These are phyloP conservation scores for Pangasianodon gigas DNA, from an alignment of 2,113 vertebrate species.

Conservation along the genomic window DNA sequence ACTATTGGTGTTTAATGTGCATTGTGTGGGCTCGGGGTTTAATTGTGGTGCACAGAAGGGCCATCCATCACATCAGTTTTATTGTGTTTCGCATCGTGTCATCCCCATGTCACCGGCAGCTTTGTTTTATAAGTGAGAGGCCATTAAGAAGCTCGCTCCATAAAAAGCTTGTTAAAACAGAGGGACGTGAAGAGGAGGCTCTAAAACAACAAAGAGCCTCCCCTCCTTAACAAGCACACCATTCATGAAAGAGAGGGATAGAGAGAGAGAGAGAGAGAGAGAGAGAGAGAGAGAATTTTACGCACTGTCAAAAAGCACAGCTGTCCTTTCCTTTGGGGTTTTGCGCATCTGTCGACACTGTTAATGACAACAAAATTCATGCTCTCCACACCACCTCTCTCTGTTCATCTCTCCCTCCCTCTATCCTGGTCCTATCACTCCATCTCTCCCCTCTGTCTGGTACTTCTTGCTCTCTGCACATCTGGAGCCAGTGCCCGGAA, in stretches of 20 bases:
- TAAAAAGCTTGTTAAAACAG: constrained; percentile 80
- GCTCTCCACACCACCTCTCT: constrained; percentile 72
- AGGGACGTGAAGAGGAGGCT: constrained; percentile 73
- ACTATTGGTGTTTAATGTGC: constrained; percentile 42
- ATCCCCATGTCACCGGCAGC: constrained; percentile 78
- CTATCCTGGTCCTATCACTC: constrained; percentile 55
- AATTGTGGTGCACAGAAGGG: constrained; percentile 68
- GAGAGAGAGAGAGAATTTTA: constrained; percentile 44
- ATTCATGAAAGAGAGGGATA: constrained; percentile 29
- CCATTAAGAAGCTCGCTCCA: constrained; percentile 78
- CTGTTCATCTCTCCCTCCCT: constrained; percentile 39
- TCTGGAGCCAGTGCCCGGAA: constrained; percentile 70
- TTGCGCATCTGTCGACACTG: constrained; percentile 87
- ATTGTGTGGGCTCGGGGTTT: constrained; percentile 43
- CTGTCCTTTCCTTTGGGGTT: constrained; percentile 87
- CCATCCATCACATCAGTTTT: constrained; percentile 76
- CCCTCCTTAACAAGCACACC: constrained; percentile 63
- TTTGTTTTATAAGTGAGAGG: constrained; percentile 80
- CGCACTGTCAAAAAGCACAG: constrained; percentile 69
- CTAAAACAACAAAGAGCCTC: constrained; percentile 71
- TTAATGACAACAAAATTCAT: constrained; percentile 86
- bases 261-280: constrained; percentile 37
- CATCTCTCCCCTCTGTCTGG: constrained; percentile 59
- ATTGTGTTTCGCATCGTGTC: constrained; percentile 74
- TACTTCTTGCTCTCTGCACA: constrained; percentile 66